Evolutionary conservation across 2,888 invertebrate species (phyloP).

Genomic region (Mechanitis mazaeus): DNA sequence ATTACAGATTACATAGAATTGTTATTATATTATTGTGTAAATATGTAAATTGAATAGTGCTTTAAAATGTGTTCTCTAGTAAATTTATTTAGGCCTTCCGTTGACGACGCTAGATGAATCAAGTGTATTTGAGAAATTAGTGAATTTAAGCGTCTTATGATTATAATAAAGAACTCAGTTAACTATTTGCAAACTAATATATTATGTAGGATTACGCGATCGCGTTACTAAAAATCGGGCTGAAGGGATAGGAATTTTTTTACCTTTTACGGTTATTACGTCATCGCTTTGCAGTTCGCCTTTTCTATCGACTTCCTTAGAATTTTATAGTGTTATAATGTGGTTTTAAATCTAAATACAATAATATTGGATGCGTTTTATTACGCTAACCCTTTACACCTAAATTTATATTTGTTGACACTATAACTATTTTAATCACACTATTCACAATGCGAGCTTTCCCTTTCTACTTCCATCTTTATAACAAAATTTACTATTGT

Average conservation of each 20-base stretch:
- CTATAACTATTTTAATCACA: conserved; percentile 39
- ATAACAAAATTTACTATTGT: conserved; percentile 19
- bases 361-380: conserved; percentile 10
- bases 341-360: conserved; percentile 16
- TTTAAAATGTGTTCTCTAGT: conserved; percentile 69
- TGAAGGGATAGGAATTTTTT: conserved; percentile 36
- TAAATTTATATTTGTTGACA: conserved; percentile 18
- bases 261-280: conserved; percentile 39
- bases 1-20: conserved; percentile 36
- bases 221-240: conserved; percentile 20
- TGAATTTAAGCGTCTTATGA: conserved; percentile 19
- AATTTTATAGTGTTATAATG: conserved; percentile 14
- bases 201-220: conserved; percentile 8
- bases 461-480: conserved; percentile 27
- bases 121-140: conserved; percentile 15
- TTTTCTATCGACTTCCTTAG: conserved; percentile 51
- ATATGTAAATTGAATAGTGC: conserved; percentile 73
- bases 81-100: conserved; percentile 35
- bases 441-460: conserved; percentile 65
- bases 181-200: conserved; percentile 11
- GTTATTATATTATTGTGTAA: conserved; percentile 60
- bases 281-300: conserved; percentile 62
- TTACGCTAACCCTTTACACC: conserved; percentile 1
- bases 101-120: conserved; percentile 25
- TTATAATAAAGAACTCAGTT: conserved; percentile 13